Conservation (phyloP, 2,113 vertebrate genomes). For the Nycticryphes semicollaris region DNA sequence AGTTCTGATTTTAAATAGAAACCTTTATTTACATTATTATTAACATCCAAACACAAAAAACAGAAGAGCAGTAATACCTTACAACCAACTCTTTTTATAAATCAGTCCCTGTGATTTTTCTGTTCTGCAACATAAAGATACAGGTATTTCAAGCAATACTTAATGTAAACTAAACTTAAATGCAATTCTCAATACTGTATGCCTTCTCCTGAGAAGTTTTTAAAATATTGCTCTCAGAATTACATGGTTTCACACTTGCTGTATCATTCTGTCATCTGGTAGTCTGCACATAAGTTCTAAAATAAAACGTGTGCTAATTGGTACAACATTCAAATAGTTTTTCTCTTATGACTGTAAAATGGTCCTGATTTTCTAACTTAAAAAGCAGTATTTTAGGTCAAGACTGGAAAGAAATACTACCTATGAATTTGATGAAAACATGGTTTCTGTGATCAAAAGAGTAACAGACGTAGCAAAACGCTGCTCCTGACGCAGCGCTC, state of each 20-base stretch:
- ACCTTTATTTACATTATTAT: constrained; percentile 98
- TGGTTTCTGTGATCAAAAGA: constrained; percentile 7
- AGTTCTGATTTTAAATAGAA: constrained; percentile 90
- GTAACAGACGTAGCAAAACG: background rate
- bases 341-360: background rate
- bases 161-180: constrained; percentile 73
- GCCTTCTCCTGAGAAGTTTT: constrained; percentile 78
- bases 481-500: background rate
- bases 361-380: background rate
- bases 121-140: constrained; percentile 63
- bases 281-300: constrained; percentile 13
- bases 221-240: constrained; percentile 77
- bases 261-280: constrained; percentile 47
- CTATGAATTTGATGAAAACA: background rate
- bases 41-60: constrained; percentile 84
- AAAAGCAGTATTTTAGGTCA: background rate
- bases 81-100: constrained; percentile 77
- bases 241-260: constrained; percentile 42
- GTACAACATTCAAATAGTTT: constrained; percentile 34
- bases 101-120: constrained; percentile 38
- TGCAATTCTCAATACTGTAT: constrained; percentile 66
- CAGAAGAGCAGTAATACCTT: constrained; percentile 81
- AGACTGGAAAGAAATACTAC: background rate
- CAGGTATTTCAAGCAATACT: constrained; percentile 63
- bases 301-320: constrained; percentile 48